Base-by-base conservation (phyloP, 1,140 invertebrate genomes). In the Euura lappo region DNA sequence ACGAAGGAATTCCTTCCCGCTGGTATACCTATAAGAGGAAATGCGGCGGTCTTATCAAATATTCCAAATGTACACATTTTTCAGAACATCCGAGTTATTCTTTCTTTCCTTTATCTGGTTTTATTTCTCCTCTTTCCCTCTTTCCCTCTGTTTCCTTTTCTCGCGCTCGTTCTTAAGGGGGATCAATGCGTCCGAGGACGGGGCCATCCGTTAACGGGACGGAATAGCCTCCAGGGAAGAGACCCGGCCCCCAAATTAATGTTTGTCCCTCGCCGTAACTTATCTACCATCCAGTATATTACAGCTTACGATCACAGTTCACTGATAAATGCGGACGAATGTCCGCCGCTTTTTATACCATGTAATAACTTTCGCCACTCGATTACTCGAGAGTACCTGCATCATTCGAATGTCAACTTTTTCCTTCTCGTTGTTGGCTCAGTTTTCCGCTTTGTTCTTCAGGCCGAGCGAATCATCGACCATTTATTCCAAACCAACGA, bases 221-320 rank as follows among this genome's bases (percentile, higher is more conserved):
- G 81, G 82, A 84, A 81, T 82, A 80, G 81, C 80, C 85, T 84
- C 85, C 71, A 68, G 84, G 84, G 84, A 60, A 86, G 81, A 84
- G 79, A 86, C 84, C 75, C 74, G 72, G 73, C 72, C 70, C 28
- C 77, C 76, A 84, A 85, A 86, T 86, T 86, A 86, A 86, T 86
- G 84, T 77, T 74, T 79, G 80, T 85, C 81, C 80, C 80, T 77
- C 42, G 78, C 81, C 80, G 80, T 86, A 86, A 86, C 80, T 86
- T 86, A 85, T 82, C 81, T 79, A 60, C 72, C 79, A 71, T 76
- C 70, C 76, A 75, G 76, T 83, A 81, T 81, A 84, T 84, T 83
- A 85, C 83, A 77, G 78, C 72, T 76, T 76, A 77, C 80, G 81
- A 82, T 84, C 82, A 78, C 73, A 75, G 73, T 75, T 74, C 77